Evolutionary conservation across 2,113 vertebrate genomes (phyloP).

Genomic region (Zapornia atra): DNA sequence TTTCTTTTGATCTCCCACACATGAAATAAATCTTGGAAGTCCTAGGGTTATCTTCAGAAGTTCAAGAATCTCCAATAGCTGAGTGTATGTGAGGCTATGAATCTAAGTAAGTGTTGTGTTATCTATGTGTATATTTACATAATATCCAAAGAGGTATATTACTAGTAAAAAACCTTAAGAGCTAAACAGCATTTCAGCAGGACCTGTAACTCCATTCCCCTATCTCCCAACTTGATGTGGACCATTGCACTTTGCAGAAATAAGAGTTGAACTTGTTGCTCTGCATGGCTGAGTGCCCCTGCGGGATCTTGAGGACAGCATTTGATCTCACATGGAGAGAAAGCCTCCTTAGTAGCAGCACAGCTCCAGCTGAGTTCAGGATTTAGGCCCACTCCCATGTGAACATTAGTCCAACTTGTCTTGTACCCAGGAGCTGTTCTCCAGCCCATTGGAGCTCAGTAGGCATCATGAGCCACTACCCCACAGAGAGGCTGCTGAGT

Average conservation of each 20-base stretch:
- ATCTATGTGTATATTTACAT: background rate
- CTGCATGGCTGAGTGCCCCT: background rate
- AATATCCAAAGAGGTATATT: background rate
- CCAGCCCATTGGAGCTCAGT: background rate
- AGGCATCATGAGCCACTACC: background rate
- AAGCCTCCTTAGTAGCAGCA: background rate
- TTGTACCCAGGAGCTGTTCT: background rate
- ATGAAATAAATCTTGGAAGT: slow-evolving; percentile 17
- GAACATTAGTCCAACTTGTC: background rate
- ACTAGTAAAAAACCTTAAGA: background rate
- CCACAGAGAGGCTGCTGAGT: no score
- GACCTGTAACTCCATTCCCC: background rate
- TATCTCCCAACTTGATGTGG: background rate
- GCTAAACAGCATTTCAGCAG: background rate
- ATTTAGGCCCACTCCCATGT: background rate
- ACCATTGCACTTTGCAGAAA: background rate
- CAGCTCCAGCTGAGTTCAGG: background rate
- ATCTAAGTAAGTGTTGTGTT: background rate
- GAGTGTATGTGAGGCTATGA: background rate
- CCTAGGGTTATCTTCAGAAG: background rate
- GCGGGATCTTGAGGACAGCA: background rate
- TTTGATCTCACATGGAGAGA: background rate
- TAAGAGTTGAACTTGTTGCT: background rate
- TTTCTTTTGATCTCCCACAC: background rate
- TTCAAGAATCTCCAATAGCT: background rate